Base-by-base conservation (phyloP, 2,797 vertebrate genomes). In the Acanthurus lineatus region DNA sequence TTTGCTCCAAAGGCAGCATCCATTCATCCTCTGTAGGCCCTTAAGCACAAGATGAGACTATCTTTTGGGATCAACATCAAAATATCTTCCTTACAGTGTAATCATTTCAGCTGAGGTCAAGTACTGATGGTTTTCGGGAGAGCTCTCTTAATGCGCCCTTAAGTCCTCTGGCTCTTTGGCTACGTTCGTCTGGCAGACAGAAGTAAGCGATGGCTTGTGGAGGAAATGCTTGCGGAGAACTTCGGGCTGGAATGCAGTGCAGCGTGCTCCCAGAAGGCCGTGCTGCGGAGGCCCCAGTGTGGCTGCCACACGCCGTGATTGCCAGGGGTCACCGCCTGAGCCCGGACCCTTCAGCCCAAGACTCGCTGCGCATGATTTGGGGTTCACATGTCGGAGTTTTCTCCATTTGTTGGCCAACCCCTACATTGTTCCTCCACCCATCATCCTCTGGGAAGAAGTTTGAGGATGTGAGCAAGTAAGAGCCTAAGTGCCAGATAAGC, bases 221-320 rank as follows among this genome's bases (percentile, higher is more conserved):
- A 91, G 86, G 90, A 94, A 91, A 88, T 88, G 76, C 87, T 93
- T 67, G 66, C 75, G 88, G 85, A 87, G 84, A 87, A 90, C 84
- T 88, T 75, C 22, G 51, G 88, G 83, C 80, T 86, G 92, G 92
- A 94, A 95, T 93, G 90, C 10, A 69, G 87, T 52, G 42, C 20
- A 60, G 61, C 53, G 44, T 9, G 19, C 85, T 93, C 90, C 90
- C 93, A 91, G 83, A 92, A 90, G 91, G 88, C 87, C 68, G 8
- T 2, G 76, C 74, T 69, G 72, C 78, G 52, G 88, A 83, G 88
- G 88, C 88, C 89, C 88, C 84, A 74, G 77, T 78, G 88, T 77
- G 89, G 87, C 88, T 85, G 91, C 92, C 91, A 93, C 94, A 94
- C 91, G 91, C 88, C 91, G 76, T 86, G 88, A 89, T 92, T 84